A percentile compares a stretch with the other conserved stretches of the same genome.
Evolutionary conservation across 30 jellyfish, hydroid and myxozoan genomes (phyloP).

Genomic region (Hydractinia echinata): DNA sequence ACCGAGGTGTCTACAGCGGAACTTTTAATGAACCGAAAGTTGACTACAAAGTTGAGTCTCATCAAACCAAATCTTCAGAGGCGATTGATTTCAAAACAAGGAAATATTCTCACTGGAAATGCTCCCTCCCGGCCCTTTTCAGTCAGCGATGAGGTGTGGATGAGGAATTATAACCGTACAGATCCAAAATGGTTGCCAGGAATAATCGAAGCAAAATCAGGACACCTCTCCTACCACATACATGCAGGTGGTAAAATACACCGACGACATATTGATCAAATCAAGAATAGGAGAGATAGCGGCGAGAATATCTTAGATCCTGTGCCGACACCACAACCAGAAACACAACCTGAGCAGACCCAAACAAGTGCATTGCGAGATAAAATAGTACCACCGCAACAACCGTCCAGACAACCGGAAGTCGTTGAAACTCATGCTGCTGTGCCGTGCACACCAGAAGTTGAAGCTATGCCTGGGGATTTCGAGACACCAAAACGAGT

Average conservation of each 20-base stretch:
- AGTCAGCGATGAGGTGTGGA: neutral
- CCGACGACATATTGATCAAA: slow-evolving; percentile 20
- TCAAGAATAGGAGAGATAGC: neutral
- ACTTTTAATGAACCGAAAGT: slow-evolving; percentile 25
- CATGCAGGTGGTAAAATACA: slow-evolving; percentile 15
- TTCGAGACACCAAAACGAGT: too few relatives aligned
- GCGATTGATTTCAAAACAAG: neutral
- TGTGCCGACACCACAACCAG: too few relatives aligned
- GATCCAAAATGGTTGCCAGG: neutral
- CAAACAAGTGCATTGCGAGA: too few relatives aligned
- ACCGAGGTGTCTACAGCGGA: slow-evolving; percentile 33
- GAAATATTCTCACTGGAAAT: neutral
- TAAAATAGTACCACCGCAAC: too few relatives aligned
- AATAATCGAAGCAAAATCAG: slow-evolving; percentile 3
- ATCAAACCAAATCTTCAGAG: neutral
- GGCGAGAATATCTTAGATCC: too few relatives aligned
- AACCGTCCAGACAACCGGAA: too few relatives aligned
- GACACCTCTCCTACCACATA: slow-evolving; percentile 12
- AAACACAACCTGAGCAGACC: too few relatives aligned
- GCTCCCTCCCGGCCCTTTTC: neutral
- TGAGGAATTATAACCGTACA: neutral
- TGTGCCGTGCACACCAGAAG: too few relatives aligned
- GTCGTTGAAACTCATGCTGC: too few relatives aligned
- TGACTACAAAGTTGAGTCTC: slow-evolving; percentile 3
- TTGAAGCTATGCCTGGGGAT: too few relatives aligned